These are phyloP conservation scores for Motacilla tschutschensis DNA, from an alignment of 2,113 vertebrate genomes.

Conservation along the genomic window DNA sequence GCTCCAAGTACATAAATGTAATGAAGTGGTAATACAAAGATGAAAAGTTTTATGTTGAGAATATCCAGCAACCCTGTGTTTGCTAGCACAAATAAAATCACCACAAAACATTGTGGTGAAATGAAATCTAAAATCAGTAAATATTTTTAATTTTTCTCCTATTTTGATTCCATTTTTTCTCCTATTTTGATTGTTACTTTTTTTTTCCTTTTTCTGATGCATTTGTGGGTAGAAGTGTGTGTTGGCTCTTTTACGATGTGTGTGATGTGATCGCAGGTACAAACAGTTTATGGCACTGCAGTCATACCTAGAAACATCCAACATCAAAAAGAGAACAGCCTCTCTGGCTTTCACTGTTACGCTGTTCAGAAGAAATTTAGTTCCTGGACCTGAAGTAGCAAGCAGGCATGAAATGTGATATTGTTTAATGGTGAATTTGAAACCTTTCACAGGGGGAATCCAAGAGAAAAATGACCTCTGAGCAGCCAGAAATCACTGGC, in stretches of 20 bases:
- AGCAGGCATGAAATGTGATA: constrained; percentile 29
- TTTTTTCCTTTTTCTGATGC: neutral
- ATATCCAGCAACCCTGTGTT: neutral
- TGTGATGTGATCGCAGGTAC: constrained; percentile 55
- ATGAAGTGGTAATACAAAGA: neutral
- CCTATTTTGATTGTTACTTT: neutral
- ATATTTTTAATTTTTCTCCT: neutral
- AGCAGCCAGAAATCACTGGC: neutral
- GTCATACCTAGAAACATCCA: constrained; percentile 5
- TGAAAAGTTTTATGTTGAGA: neutral
- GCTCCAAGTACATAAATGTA: neutral
- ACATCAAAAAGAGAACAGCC: constrained; percentile 37
- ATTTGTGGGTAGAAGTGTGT: neutral
- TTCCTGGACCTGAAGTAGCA: constrained; percentile 36
- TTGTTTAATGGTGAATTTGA: constrained; percentile 28
- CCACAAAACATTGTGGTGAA: neutral
- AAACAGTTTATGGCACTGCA: constrained; percentile 9
- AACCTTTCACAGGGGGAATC: constrained; percentile 15
- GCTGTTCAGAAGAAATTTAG: constrained; percentile 6
- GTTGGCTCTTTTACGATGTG: constrained; percentile 40
- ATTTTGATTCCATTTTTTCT: neutral
- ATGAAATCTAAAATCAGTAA: neutral
- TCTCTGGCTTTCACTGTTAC: constrained; percentile 13
- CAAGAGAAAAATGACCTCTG: constrained; percentile 13
- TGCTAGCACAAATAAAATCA: neutral